Conservation (phyloP, 2,888 invertebrate species). For the Drosophila paucipuncta region DNA sequence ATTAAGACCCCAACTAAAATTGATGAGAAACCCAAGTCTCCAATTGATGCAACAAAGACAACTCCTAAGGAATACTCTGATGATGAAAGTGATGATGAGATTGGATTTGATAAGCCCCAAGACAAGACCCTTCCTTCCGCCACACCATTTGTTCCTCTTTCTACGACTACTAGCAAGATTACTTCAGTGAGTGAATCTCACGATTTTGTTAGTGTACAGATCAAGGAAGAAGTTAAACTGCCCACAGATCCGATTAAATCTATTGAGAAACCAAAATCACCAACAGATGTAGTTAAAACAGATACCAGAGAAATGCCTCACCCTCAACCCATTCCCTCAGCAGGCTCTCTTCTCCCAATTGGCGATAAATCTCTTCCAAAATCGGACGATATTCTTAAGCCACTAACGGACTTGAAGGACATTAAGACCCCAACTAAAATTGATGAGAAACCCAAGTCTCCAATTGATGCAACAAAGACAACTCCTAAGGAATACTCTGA, state of each 20-base stretch:
- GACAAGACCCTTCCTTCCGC: background rate
- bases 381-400: background rate
- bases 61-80: background rate
- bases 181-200: background rate
- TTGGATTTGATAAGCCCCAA: background rate
- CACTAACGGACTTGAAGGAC: background rate
- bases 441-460: slow-evolving; percentile 10
- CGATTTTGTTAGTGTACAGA: background rate
- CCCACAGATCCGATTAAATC: background rate
- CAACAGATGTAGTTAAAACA: background rate
- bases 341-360: no score
- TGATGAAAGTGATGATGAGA: background rate
- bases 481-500: slow-evolving; percentile 9
- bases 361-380: background rate
- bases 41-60: background rate
- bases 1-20: slow-evolving; percentile 1
- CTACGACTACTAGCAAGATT: background rate
- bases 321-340: no score
- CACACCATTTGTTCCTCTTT: background rate
- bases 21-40: slow-evolving; percentile 7
- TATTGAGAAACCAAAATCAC: background rate
- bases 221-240: background rate
- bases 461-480: background rate
- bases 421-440: background rate
- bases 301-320: background rate